Base-by-base conservation (phyloP, 2,888 invertebrate species). In the Diarsia brunnea region DNA sequence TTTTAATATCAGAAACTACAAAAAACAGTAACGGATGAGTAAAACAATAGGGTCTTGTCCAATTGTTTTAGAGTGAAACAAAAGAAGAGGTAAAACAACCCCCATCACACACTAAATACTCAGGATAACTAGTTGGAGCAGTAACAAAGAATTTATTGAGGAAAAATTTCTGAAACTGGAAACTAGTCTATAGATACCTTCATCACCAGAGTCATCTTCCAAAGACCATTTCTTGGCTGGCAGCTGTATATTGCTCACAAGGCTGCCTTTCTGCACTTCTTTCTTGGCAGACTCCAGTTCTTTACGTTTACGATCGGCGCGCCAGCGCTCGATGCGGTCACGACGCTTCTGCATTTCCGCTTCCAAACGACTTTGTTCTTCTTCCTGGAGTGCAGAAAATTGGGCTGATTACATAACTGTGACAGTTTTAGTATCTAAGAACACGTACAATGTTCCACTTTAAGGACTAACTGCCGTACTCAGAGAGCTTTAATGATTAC, bases 191-290 rank as follows among this genome's bases (percentile, higher is more conserved):
- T 60, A 60, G 31, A 19, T 63, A 72, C 98, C 98, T 94, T 99
- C 98, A 92, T 99, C 99, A 83, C 98, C 99, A 82, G 99, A 99
- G 91, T 99, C 99, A 93, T 99, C 99, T 93, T 99, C 99, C 73
- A 99, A 95, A 75, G 99, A 99, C 99, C 99, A 99, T 91, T 99
- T 98, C 94, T 99, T 99, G 38, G 96, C 93, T 0, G 97, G 96
- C 82, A 96, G 87, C 88, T 97, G 97, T 75, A 97, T 96, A 87
- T 96, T 97, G 55, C 97, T 97, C 72, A 97, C 92, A 65, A 97
- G 94, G 49, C 97, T 97, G 79, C 98, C 97, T 89, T 98, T 97
- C 82, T 97, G 97, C 53, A 96, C 97, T 89, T 98, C 98, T 89
- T 98, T 98, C 91, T 98, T 98, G 10, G 97, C 98, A 11, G 97